A percentile compares a stretch with the other conserved stretches of the same genome.
These are phyloP conservation scores for Henicopernis longicauda DNA, from an alignment of 2,113 vertebrate species.

Conservation along the genomic window DNA sequence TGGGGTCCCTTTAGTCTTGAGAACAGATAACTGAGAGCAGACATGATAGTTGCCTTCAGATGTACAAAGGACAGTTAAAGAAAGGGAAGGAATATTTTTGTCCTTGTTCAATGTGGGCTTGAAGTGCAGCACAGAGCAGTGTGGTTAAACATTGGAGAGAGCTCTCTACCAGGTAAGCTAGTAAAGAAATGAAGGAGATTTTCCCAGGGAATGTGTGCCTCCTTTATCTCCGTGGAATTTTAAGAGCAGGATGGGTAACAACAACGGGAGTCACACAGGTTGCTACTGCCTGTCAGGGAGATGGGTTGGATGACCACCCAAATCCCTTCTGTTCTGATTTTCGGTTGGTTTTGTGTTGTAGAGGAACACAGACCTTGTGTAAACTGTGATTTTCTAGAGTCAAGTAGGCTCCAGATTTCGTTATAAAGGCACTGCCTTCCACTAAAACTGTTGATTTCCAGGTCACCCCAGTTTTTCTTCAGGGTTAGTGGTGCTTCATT, in stretches of 20 bases:
- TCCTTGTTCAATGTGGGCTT: not conserved
- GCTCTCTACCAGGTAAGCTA: not conserved
- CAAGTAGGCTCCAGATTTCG: not conserved
- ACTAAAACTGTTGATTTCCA: not conserved
- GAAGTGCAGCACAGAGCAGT: not conserved
- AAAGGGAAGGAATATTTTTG: not conserved
- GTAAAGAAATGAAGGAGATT: not conserved
- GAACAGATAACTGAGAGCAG: not conserved
- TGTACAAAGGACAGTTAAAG: not conserved
- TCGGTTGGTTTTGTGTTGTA: not conserved
- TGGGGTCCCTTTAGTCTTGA: not conserved
- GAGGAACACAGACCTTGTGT: not conserved
- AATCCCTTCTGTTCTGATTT: not conserved
- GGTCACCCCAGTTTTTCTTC: not conserved
- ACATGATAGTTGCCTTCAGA: not conserved
- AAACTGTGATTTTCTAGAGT: not conserved
- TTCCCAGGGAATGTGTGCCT: not conserved
- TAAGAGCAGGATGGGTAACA: not conserved
- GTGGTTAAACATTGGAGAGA: not conserved
- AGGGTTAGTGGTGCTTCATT: not conserved
- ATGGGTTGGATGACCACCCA: not conserved
- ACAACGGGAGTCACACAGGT: not conserved
- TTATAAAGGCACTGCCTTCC: not conserved
- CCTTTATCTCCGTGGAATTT: not conserved
- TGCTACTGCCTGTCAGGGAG: not conserved